Conservation (phyloP, 2,797 vertebrate genomes). For the Tinamus major region DNA sequence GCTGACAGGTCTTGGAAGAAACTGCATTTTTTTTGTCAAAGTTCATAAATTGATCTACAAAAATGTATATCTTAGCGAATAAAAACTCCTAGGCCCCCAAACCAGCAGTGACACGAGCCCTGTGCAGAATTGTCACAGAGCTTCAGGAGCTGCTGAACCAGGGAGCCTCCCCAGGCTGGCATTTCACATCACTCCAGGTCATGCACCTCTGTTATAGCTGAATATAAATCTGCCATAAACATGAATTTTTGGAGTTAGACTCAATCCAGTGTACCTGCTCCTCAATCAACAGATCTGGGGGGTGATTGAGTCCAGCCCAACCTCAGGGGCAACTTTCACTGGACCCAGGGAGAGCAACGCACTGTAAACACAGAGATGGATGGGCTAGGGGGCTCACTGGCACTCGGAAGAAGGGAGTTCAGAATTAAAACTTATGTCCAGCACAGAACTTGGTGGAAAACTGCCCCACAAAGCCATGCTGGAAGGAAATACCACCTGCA, state of each 20-base stretch:
- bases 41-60: background rate
- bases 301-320: rapidly evolving
- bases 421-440: background rate
- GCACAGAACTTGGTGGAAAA: background rate
- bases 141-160: background rate
- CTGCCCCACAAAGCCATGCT: background rate
- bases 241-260: background rate
- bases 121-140: too few relatives aligned
- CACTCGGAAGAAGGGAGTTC: background rate
- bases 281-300: background rate
- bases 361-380: rapidly evolving
- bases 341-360: rapidly evolving
- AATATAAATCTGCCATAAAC: background rate
- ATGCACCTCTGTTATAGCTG: background rate
- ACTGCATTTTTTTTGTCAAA: rapidly evolving
- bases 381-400: background rate
- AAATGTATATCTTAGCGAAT: background rate
- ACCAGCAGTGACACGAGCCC: too few relatives aligned
- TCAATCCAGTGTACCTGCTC: background rate
- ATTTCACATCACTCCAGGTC: background rate
- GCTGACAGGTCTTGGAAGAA: background rate
- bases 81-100: background rate
- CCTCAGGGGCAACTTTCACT: background rate
- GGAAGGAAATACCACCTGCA: background rate
- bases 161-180: background rate